These are phyloP conservation scores for Chloroceryle amazona DNA, from an alignment of 2,797 vertebrate genomes.

Conservation along the genomic window DNA sequence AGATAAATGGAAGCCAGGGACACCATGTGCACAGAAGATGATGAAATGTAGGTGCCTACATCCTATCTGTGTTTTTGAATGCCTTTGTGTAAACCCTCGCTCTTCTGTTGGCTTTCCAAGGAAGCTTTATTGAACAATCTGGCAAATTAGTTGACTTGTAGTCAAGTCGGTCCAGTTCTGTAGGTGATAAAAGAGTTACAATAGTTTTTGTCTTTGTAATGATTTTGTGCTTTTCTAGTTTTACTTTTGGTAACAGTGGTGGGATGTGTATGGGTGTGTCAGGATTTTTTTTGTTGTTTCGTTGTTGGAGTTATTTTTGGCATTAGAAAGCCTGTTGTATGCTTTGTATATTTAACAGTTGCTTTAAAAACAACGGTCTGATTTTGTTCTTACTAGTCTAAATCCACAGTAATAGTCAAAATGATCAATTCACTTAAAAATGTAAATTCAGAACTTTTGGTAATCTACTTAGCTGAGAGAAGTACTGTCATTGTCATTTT, in stretches of 20 bases:
- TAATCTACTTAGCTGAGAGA: not conserved
- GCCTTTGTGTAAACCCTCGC: not conserved
- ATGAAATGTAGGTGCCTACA: not conserved
- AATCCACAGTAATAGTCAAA: conserved; percentile 1
- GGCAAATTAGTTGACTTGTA: not conserved
- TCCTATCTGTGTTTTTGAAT: not conserved
- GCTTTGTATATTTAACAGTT: not conserved
- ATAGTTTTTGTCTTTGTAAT: not conserved
- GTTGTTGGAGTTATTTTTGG: not conserved
- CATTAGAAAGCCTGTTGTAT: not conserved
- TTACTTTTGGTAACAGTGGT: not conserved
- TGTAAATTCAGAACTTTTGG: conserved; percentile 4
- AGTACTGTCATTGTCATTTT: not conserved
- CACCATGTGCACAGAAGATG: not conserved
- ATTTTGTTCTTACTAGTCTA: not conserved
- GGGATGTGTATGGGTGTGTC: not conserved
- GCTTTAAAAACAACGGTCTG: not conserved
- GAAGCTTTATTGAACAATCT: not conserved
- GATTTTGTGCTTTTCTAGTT: not conserved
- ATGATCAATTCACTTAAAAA: not conserved
- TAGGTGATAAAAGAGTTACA: not conserved
- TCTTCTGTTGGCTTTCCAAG: not conserved
- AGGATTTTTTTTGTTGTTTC: accelerated
- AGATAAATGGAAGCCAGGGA: not conserved
- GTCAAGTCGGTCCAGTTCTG: not conserved